Conservation (phyloP, 92 coral and sea anemone species). For the Porites divaricata region DNA sequence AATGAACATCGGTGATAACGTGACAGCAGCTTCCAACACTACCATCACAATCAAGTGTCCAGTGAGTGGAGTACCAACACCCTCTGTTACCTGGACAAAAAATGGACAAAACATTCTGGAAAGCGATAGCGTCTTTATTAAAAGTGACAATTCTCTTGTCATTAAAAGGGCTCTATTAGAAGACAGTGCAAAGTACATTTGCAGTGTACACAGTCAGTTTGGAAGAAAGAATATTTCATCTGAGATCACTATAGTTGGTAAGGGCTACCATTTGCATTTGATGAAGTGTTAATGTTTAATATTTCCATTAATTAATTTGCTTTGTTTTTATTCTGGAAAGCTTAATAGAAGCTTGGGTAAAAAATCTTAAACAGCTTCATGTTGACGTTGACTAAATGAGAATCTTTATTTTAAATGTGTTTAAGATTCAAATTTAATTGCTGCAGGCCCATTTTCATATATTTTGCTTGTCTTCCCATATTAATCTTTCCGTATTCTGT, state of each 20-base stretch:
- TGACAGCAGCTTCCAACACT: constrained; percentile 62
- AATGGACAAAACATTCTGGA: constrained; percentile 41
- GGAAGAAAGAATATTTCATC: constrained; percentile 61
- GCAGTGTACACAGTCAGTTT: constrained; percentile 54
- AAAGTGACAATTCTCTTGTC: constrained; percentile 36
- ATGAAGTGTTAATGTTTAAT: too few relatives aligned
- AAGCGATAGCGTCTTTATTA: constrained; percentile 42
- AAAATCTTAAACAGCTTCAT: too few relatives aligned
- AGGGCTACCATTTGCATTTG: too few relatives aligned
- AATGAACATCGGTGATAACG: constrained; percentile 79
- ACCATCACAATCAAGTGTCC: constrained; percentile 74
- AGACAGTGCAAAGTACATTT: constrained; percentile 65
- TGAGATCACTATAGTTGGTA: constrained; percentile 46
- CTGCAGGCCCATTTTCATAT: too few relatives aligned
- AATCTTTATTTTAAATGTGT: too few relatives aligned
- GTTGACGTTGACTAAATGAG: too few relatives aligned
- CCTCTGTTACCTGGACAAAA: constrained; percentile 63
- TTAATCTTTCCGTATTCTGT: too few relatives aligned
- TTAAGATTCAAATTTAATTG: too few relatives aligned
- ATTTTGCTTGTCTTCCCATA: too few relatives aligned
- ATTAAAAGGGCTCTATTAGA: constrained; percentile 5
- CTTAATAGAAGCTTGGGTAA: too few relatives aligned
- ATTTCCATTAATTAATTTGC: too few relatives aligned
- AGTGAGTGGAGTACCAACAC: constrained; percentile 74
- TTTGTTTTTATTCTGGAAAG: too few relatives aligned